Evolutionary conservation across 2,113 vertebrate species (phyloP), one percentile per base, ranked within the genome.

Genomic region (Lepus europaeus): DNA sequence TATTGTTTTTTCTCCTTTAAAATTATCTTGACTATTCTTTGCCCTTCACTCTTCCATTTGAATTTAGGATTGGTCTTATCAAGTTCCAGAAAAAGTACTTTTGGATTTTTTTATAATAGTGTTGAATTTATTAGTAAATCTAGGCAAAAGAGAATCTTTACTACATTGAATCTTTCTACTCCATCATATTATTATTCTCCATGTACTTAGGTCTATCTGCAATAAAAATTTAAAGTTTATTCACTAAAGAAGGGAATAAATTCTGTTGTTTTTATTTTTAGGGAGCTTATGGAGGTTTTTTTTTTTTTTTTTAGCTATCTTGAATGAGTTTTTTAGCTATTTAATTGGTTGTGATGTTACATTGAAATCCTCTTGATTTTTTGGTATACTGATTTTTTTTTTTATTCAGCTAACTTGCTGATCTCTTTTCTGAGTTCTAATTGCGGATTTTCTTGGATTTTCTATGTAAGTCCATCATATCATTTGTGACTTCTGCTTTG

Each of bases 401-500:
- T 84, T 2, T 45, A 80, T 51, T 70, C 45, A 59, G 53, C 31
- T 66, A 83, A 84, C 19, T 61, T 61, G 7, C 23, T n/a, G 23
- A 53, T 90, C 76, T 94, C 45, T 61, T 56, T 45, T 78, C 56
- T 74, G 77, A 45, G 6, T 93, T 87, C 23, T 72, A 76, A 31
- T 14, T 39, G 49, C 23, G 68, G 80, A 74, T 45, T 36, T 22
- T 86, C 56, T 77, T 78, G 16, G 29, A 53, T 69, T 86, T 83
- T 90, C 76, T 86, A 13, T 10, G 13, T 23, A 51, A 45, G 45
- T 56, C 33, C 36, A 77, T 68, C 23, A 64, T 61, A 84, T 74
- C 20, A 89, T 63, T 12, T 64, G n/a, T 78, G n/a, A 87, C 25
- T 82, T 88, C 92, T 83, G 14, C 20, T 83, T 91, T 93, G n/a